These are phyloP conservation scores for Amitus sp. DNA, from an alignment of 2,888 invertebrate genomes.

Conservation along the genomic window DNA sequence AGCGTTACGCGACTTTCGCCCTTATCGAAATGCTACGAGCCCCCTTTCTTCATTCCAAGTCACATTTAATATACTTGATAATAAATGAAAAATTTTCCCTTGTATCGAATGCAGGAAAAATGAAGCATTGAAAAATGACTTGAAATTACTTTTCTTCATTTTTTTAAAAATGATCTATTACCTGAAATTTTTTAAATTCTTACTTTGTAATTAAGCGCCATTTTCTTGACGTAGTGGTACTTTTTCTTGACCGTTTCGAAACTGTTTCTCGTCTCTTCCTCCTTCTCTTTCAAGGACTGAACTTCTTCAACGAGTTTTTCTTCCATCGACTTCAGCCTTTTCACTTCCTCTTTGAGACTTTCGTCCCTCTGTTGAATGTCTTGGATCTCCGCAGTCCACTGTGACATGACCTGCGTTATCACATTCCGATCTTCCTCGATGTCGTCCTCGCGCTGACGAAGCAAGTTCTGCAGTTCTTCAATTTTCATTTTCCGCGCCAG, in stretches of 20 bases:
- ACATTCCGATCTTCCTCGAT: slow-evolving; percentile 66
- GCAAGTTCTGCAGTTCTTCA: slow-evolving; percentile 67
- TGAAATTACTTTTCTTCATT: too few relatives aligned
- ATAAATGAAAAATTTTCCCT: too few relatives aligned
- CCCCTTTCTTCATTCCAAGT: too few relatives aligned
- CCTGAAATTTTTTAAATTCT: too few relatives aligned
- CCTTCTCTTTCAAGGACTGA: slow-evolving; percentile 60
- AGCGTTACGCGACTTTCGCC: too few relatives aligned
- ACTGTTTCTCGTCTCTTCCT: slow-evolving; percentile 47
- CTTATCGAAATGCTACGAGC: too few relatives aligned
- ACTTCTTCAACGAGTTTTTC: slow-evolving; percentile 67
- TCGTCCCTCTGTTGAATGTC: slow-evolving; percentile 59
- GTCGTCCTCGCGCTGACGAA: slow-evolving; percentile 69
- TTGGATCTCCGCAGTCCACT: slow-evolving; percentile 56
- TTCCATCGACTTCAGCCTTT: slow-evolving; percentile 66
- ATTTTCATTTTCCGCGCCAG: slow-evolving; percentile 51
- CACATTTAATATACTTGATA: too few relatives aligned
- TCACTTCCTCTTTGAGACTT: slow-evolving; percentile 66
- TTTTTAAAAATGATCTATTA: too few relatives aligned
- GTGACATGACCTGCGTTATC: slow-evolving; percentile 63
- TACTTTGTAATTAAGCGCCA: slow-evolving; percentile 74
- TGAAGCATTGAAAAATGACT: too few relatives aligned
- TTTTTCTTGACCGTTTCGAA: slow-evolving; percentile 67
- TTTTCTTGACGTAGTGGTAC: slow-evolving; percentile 73
- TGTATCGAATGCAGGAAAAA: too few relatives aligned